Percentiles rank a stretch among this genome's conserved stretches.
phyloP scores from a whole-genome alignment of 1,140 invertebrate genomes.

The Pseudomyrmex flavicornis region DNA sequence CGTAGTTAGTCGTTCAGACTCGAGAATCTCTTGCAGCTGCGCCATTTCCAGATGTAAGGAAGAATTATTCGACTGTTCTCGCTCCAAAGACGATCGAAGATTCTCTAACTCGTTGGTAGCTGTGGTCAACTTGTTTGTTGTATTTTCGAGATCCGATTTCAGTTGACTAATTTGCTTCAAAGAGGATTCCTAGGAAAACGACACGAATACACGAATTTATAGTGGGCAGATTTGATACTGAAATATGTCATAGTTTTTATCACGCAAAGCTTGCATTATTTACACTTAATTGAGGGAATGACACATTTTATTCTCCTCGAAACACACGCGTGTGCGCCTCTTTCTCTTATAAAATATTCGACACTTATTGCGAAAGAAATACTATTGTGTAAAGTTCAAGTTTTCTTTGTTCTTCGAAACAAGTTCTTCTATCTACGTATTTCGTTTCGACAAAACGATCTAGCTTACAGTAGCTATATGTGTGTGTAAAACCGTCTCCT shows the following conservation, averaged over 20 bases:
- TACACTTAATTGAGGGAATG: neutral
- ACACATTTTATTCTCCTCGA: neutral
- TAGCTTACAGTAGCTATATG: too few species aligned
- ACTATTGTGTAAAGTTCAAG: too few species aligned
- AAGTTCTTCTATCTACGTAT: too few species aligned
- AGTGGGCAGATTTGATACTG: neutral
- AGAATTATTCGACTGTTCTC: constrained; percentile 77
- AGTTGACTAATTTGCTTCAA: constrained; percentile 83
- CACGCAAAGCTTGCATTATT: neutral
- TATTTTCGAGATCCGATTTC: constrained; percentile 81
- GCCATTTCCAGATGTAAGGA: constrained; percentile 78
- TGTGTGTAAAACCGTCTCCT: too few species aligned
- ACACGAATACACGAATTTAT: constrained; percentile 30
- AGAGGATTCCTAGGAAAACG: constrained; percentile 79
- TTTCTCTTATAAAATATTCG: neutral
- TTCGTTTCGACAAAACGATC: too few species aligned
- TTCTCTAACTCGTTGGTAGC: constrained; percentile 76
- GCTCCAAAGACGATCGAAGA: constrained; percentile 76
- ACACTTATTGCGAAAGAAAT: too few species aligned
- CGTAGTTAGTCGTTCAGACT: constrained; percentile 75
- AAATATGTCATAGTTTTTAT: constrained; percentile 6
- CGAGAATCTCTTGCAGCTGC: constrained; percentile 76
- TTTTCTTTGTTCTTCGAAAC: too few species aligned
- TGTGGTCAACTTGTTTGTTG: constrained; percentile 65
- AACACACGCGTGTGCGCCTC: too few species aligned